These are phyloP conservation scores for Ceyx erithaca DNA, from an alignment of 2,797 vertebrate species.

Conservation along the genomic window DNA sequence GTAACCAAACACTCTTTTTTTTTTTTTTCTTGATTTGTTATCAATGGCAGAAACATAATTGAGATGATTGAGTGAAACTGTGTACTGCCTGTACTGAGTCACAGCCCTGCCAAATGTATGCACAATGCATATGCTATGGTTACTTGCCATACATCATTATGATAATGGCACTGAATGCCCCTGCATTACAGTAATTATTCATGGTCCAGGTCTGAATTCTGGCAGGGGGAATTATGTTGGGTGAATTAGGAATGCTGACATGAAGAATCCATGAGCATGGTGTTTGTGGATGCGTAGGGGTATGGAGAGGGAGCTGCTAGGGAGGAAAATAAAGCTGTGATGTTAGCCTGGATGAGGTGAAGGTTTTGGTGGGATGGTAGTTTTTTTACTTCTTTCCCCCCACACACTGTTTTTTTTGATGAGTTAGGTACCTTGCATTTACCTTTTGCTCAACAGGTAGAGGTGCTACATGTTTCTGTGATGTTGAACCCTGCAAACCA, in stretches of 20 bases:
- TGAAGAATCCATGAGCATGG: accelerated
- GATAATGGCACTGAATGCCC: background rate
- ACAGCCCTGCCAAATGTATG: background rate
- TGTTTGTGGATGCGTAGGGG: accelerated
- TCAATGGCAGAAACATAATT: background rate
- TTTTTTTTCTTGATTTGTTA: background rate
- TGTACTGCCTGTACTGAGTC: background rate
- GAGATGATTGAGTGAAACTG: background rate
- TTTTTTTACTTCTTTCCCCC: background rate
- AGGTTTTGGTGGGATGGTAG: accelerated
- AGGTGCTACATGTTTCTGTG: background rate
- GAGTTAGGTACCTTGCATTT: background rate
- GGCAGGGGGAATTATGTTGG: background rate
- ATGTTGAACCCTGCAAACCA: background rate
- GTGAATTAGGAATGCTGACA: background rate
- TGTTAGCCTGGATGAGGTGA: background rate
- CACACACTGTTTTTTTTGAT: background rate
- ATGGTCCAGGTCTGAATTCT: background rate
- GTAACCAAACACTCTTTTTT: background rate
- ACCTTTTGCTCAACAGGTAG: background rate
- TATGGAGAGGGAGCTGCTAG: background rate
- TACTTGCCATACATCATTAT: background rate
- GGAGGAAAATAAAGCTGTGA: background rate
- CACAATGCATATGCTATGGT: background rate
- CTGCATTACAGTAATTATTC: background rate